Evolutionary conservation across 2,888 invertebrate species (phyloP).

Genomic region (Synergus itoensis): DNA sequence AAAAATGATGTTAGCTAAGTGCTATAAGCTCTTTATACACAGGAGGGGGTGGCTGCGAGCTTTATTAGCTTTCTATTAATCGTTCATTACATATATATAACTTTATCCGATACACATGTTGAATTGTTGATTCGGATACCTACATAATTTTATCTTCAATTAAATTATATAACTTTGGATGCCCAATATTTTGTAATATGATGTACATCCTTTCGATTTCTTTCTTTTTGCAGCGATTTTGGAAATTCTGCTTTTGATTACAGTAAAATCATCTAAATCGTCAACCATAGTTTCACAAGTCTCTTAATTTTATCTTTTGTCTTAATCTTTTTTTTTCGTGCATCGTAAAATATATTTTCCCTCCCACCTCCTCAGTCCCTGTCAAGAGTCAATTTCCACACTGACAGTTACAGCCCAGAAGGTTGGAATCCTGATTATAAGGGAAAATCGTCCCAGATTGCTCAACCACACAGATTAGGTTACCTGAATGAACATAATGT

Average conservation of each 20-base stretch:
- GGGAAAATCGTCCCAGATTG: background rate
- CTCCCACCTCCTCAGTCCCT: background rate
- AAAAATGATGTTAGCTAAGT: background rate
- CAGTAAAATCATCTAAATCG: too few relatives aligned
- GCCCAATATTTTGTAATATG: background rate
- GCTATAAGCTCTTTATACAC: background rate
- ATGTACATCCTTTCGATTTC: too few relatives aligned
- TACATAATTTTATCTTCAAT: background rate
- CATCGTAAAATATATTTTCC: background rate
- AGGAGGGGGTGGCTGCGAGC: background rate
- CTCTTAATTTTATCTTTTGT: background rate
- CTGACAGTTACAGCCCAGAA: background rate
- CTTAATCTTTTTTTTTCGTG: background rate
- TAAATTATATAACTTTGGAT: background rate
- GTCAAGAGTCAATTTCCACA: background rate
- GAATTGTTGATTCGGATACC: background rate
- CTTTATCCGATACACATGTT: background rate
- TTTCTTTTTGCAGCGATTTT: too few relatives aligned
- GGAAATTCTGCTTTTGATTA: too few relatives aligned
- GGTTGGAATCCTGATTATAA: background rate
- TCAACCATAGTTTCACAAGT: too few relatives aligned
- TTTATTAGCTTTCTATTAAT: constrained; percentile 2
- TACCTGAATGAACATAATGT: constrained; percentile 10
- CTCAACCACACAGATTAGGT: background rate
- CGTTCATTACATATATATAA: background rate